A percentile compares a stretch with the other conserved stretches of the same genome.
Conservation (phyloP, 2,113 vertebrate genomes). For the Nycticorax nycticorax region DNA sequence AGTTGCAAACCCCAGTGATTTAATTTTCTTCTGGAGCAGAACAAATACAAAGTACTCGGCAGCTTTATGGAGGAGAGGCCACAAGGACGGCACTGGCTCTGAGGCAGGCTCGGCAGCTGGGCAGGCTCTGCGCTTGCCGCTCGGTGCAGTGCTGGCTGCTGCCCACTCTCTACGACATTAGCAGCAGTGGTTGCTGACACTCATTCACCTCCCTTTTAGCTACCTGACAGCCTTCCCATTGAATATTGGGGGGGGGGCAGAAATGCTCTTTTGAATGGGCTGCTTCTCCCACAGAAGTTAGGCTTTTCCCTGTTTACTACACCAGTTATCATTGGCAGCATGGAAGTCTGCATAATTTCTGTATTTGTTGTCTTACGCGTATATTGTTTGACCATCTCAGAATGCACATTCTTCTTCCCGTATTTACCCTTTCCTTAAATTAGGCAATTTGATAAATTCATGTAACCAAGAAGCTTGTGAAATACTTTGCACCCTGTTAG, state of each 20-base stretch:
- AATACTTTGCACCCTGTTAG: neutral
- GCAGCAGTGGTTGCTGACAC: neutral
- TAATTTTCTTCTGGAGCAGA: neutral
- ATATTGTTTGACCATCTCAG: neutral
- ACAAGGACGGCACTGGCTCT: neutral
- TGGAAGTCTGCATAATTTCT: neutral
- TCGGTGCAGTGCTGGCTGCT: neutral
- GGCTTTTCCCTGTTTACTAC: neutral
- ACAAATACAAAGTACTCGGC: neutral
- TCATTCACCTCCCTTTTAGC: neutral
- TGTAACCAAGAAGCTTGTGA: neutral
- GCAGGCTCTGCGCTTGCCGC: neutral
- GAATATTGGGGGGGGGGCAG: neutral
- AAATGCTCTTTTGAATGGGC: neutral
- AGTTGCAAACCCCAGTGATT: neutral
- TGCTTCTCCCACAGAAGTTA: neutral
- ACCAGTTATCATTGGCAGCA: neutral
- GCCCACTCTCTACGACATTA: neutral
- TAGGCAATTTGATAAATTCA: neutral
- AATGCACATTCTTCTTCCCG: neutral
- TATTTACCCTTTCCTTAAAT: neutral
- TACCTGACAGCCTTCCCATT: neutral
- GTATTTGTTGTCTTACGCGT: fast-evolving
- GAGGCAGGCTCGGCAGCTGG: neutral
- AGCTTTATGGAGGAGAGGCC: neutral